Evolutionary conservation across 2,113 vertebrate genomes (phyloP).

Genomic region (Gracilinanus agilis): DNA sequence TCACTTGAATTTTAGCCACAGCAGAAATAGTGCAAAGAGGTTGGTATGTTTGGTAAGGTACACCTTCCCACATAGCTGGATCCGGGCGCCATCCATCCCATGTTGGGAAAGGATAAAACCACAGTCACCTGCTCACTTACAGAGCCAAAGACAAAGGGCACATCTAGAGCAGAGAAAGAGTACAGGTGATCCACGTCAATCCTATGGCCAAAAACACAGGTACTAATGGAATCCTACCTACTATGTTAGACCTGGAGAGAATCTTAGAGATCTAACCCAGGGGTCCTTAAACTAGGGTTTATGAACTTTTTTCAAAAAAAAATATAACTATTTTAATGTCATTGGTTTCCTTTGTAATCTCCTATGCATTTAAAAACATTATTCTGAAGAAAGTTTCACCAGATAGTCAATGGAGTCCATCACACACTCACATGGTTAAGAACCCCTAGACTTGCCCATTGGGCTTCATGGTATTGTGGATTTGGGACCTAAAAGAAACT

Average conservation of each 20-base stretch:
- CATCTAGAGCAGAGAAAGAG: background rate
- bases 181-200: background rate
- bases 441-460: background rate
- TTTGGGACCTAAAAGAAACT: background rate
- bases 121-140: background rate
- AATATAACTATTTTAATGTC: background rate
- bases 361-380: background rate
- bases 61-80: background rate
- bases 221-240: background rate
- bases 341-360: background rate
- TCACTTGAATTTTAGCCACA: conserved; percentile 21
- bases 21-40: background rate
- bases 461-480: background rate
- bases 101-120: background rate
- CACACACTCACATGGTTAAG: background rate
- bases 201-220: background rate
- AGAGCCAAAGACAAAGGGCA: background rate
- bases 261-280: background rate
- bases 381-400: background rate
- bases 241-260: background rate
- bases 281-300: background rate
- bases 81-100: too few relatives aligned
- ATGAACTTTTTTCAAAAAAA: background rate
- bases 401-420: background rate
- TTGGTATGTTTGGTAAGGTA: background rate